Percentiles rank a stretch among this genome's conserved stretches.
Evolutionary conservation across 1,140 invertebrate species (phyloP).

Genomic region (Aphis gossypii): DNA sequence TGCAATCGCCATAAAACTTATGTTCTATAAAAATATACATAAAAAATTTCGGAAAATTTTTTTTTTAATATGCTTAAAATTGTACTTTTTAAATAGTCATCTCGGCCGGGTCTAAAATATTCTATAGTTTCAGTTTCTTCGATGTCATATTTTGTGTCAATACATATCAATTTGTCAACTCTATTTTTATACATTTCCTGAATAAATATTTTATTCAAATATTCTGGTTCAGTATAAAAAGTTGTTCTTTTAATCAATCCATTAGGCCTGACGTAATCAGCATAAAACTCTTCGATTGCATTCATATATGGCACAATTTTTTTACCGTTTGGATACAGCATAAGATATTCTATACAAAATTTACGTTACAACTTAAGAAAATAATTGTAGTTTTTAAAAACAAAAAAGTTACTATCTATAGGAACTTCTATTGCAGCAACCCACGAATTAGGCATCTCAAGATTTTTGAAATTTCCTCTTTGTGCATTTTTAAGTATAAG

Average conservation of each 20-base stretch:
- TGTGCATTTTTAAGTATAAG: neutral
- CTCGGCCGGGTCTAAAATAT: constrained; percentile 25
- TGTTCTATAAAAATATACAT: constrained; percentile 23
- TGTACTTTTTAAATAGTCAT: constrained; percentile 43
- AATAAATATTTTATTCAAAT: neutral
- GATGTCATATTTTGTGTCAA: neutral
- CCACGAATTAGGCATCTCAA: constrained; percentile 84
- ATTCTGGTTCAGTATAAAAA: constrained; percentile 69
- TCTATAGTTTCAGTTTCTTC: neutral
- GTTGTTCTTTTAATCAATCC: constrained; percentile 75
- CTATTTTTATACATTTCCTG: constrained; percentile 38
- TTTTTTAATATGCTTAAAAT: neutral
- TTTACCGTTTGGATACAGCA: constrained; percentile 75
- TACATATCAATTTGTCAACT: neutral
- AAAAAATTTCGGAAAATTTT: neutral
- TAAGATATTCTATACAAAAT: constrained; percentile 71
- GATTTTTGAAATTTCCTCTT: constrained; percentile 69
- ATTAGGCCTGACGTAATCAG: constrained; percentile 76
- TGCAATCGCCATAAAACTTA: constrained; percentile 66
- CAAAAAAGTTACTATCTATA: constrained; percentile 67
- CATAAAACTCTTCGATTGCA: constrained; percentile 77
- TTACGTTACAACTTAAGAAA: constrained; percentile 31
- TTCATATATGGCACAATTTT: constrained; percentile 80
- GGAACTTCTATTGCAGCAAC: constrained; percentile 75
- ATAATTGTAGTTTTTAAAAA: neutral